Evolutionary conservation across 2,797 vertebrate species (phyloP).

Genomic region (Fistularia tabacaria): DNA sequence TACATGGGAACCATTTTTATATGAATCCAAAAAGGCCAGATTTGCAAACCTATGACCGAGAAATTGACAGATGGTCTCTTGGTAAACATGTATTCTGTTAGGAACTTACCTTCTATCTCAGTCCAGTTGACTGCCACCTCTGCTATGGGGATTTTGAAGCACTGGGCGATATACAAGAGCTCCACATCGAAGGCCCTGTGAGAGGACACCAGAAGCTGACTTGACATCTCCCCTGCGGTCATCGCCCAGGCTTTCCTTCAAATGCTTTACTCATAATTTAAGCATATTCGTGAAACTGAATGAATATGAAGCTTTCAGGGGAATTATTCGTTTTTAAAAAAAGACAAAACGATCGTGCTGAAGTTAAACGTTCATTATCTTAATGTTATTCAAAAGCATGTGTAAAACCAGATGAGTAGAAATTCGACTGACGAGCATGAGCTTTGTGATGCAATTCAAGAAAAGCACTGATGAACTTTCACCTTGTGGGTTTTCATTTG

Average conservation of each 20-base stretch:
- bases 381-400: too few species aligned
- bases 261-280: background rate
- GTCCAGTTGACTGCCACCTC: constrained; percentile 99
- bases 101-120: constrained; percentile 90
- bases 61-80: background rate
- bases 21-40: background rate
- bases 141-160: constrained; percentile 88
- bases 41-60: background rate
- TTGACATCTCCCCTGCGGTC: background rate
- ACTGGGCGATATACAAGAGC: constrained; percentile 92
- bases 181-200: constrained; percentile 98
- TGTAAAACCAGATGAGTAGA: too few species aligned
- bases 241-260: background rate
- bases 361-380: too few species aligned
- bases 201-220: background rate
- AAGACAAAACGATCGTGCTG: too few species aligned
- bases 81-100: constrained; percentile 7
- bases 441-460: too few species aligned
- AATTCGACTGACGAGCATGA: too few species aligned
- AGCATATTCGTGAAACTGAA: too few species aligned
- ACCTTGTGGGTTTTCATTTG: too few species aligned
- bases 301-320: too few species aligned
- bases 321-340: too few species aligned
- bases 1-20: too few species aligned
- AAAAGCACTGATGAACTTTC: too few species aligned